These are phyloP conservation scores for Ursus arctos DNA, from an alignment of 2,113 vertebrate genomes.

Conservation along the genomic window DNA sequence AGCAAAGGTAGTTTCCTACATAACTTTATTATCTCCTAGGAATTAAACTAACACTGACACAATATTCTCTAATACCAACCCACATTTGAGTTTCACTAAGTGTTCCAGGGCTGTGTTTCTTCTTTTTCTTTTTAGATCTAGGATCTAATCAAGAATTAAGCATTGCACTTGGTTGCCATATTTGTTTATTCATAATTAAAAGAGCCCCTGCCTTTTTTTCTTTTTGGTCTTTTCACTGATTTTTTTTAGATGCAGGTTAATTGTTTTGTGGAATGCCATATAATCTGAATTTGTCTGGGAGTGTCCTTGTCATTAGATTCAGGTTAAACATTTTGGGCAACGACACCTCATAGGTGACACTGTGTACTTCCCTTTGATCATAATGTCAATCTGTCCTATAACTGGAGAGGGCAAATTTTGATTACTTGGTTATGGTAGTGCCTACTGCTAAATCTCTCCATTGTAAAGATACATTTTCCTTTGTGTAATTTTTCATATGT, in stretches of 20 bases:
- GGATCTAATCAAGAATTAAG: not conserved
- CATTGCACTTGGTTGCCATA: not conserved
- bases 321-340: not conserved
- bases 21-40: not conserved
- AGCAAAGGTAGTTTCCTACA: not conserved
- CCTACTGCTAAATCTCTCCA: not conserved
- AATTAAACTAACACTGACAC: not conserved
- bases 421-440: not conserved
- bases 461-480: not conserved
- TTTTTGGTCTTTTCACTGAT: not conserved
- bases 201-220: not conserved
- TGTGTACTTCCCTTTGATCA: not conserved
- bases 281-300: not conserved
- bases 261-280: not conserved
- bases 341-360: not conserved
- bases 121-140: conserved; percentile 31
- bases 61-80: not conserved
- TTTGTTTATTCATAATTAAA: conserved; percentile 18
- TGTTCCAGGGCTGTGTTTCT: not conserved
- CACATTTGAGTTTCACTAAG: not conserved
- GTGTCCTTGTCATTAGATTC: not conserved
- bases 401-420: not conserved
- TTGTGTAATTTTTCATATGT: not conserved
- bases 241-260: not conserved
- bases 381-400: not conserved